Evolutionary conservation across 2,888 invertebrate genomes (phyloP).

Genomic region (Acleris cristana): DNA sequence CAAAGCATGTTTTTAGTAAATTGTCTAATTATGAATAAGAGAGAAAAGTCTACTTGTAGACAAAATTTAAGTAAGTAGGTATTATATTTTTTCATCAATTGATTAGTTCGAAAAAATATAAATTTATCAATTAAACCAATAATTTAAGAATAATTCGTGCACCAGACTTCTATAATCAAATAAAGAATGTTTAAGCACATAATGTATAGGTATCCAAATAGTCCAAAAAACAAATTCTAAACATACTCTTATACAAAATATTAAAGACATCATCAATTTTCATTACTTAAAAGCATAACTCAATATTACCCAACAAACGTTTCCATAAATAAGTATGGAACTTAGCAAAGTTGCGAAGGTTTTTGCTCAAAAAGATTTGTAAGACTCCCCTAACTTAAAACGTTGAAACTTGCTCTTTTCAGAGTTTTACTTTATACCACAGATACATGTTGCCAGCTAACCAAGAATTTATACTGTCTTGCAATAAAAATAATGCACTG

Average conservation of each 20-base stretch:
- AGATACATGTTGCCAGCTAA: constrained; percentile 13
- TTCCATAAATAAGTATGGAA: not conserved
- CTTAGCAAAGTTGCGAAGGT: constrained; percentile 22
- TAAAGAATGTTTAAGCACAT: no score
- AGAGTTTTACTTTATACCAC: constrained; percentile 23
- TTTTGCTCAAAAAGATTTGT: constrained; percentile 29
- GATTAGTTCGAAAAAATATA: no score
- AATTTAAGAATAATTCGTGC: no score
- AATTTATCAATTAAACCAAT: no score
- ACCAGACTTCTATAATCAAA: no score
- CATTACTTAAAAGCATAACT: constrained; percentile 23
- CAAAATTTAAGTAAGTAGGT: no score
- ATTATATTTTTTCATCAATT: no score
- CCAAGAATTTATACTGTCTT: not conserved
- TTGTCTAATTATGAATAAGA: no score
- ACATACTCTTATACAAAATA: not conserved
- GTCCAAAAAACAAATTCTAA: not conserved
- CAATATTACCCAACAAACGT: constrained; percentile 19
- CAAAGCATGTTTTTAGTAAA: no score
- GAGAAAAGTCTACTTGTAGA: no score
- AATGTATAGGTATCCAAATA: no score
- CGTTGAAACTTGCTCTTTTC: constrained; percentile 31
- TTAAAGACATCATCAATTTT: constrained; percentile 9
- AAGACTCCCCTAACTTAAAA: constrained; percentile 28
- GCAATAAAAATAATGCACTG: not conserved